Evolutionary conservation across 2,113 vertebrate genomes (phyloP), one percentile per base, ranked within the genome.

Genomic region (Sylvilagus bachmani): DNA sequence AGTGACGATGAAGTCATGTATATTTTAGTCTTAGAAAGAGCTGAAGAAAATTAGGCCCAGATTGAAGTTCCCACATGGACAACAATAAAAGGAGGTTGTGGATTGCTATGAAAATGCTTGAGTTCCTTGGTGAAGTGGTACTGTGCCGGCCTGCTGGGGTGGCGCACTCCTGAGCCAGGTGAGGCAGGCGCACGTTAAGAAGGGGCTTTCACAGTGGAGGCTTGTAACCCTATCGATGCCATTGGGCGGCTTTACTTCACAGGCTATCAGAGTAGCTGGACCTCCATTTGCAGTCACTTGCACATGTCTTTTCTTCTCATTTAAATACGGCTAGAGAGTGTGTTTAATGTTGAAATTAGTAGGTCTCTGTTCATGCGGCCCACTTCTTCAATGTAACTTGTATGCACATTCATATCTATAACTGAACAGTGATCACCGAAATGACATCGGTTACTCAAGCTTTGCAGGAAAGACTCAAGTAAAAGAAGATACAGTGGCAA

Each of bases 1-100:
- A 90, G 78, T 83, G 90, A 93, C 12, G 84, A 96, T 93, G 95
- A 97, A 94, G 92, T 95, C 95, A 95, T 95, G 38, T 96, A 64
- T 95, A 95, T 95, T 95, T 95, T 93, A 86, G 86, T 83, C 74
- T 96, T 75, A 93, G 90, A 94, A 97, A 93, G 88, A 93, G 88
- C 25, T 25, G 75, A 92, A 89, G 79, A 71, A 95, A 96, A 85
- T 78, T 53, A 79, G 73, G 74, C 71, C 49, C 73, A 93, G 90
- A 95, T 67, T 93, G 58, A 96, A 89, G 91, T 86, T 95, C 93
- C 90, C 94, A 96, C 58, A 81, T 71, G 51, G 53, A 87, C 62
- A 69, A 49, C 69, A 58, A 75, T 29, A 93, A 69, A 64, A 79
- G 74, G 77, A 21, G 75, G 27, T 7, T 44, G 44, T 44, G 44